Base-by-base conservation (phyloP, 1,140 invertebrate genomes). In the Wasmannia auropunctata region DNA sequence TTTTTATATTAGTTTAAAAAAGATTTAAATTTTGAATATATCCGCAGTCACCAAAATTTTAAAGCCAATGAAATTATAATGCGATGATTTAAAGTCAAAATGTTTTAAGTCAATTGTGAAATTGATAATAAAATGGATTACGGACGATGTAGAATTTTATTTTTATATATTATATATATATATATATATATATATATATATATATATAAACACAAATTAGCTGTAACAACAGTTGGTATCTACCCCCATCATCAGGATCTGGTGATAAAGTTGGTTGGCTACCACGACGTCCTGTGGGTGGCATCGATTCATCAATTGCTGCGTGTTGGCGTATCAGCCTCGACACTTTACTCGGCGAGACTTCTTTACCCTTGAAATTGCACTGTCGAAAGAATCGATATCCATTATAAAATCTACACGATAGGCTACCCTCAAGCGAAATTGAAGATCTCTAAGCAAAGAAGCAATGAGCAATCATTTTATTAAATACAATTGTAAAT, bases 211-310 rank as follows among this genome's bases (percentile, higher is more conserved):
- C n/a, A 28, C 2, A 49, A 37, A 40, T 25, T 16, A 46, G 8
- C 14, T 54, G 14, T 31, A 85, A 43, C 72, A 79, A 25, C 37
- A 19, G 40, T 69, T 34, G 31, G 16, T 81, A 80, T 11, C n/a
- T 91, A 94, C 94, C 94, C 91, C 93, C 94, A 69, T 96, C 95
- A 91, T 97, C 97, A 8, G 95, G 95, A 91, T 97, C 96, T 0
- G 98, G 98, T 83, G 97, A 98, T 58, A 98, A 95, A 6, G 97
- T 98, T 2, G 98, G 97, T 56, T 98, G 97, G 25, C 97, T 97
- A 37, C 96, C 97, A 51, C 97, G 95, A 62, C 98, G 96, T 76
- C 94, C 94, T 40, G 96, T 96, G 25, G 97, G 97, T 40, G 97
- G 97, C 76, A 97, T 95, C 74, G 97, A 97, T 94, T 98, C 98